These are phyloP conservation scores for Chaitophorus viminalis DNA, from an alignment of 2,888 invertebrate genomes.

Conservation along the genomic window DNA sequence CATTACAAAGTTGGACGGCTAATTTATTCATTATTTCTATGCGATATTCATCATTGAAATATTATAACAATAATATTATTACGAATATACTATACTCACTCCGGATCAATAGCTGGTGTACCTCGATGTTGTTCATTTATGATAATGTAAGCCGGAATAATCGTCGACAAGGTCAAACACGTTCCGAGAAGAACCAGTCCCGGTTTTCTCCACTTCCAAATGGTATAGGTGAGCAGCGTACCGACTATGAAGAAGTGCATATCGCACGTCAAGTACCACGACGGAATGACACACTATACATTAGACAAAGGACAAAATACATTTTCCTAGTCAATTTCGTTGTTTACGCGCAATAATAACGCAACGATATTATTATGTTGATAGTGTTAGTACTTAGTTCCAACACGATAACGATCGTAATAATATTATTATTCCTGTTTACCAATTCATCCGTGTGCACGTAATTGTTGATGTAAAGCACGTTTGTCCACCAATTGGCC, in stretches of 20 bases:
- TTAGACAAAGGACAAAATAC: neutral
- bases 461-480: slow-evolving; percentile 66
- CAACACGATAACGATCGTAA: neutral
- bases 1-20: too few relatives aligned
- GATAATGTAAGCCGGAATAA: slow-evolving; percentile 63
- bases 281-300: slow-evolving; percentile 64
- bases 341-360: too few relatives aligned
- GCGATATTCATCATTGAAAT: too few relatives aligned
- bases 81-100: neutral
- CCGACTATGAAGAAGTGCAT: slow-evolving; percentile 65
- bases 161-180: slow-evolving; percentile 62
- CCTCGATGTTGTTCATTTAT: slow-evolving; percentile 37
- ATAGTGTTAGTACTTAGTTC: too few relatives aligned
- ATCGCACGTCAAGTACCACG: slow-evolving; percentile 65
- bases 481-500: slow-evolving; percentile 65
- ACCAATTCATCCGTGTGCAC: slow-evolving; percentile 64
- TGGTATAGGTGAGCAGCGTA: slow-evolving; percentile 62
- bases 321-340: too few relatives aligned
- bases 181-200: slow-evolving; percentile 58
- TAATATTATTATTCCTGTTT: neutral
- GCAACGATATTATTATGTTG: too few relatives aligned
- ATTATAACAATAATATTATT: too few relatives aligned
- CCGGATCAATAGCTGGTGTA: neutral
- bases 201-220: slow-evolving; percentile 63
- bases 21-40: too few relatives aligned